These are phyloP conservation scores for Molossus molossus DNA, from an alignment of 2,797 vertebrate genomes.

Conservation along the genomic window DNA sequence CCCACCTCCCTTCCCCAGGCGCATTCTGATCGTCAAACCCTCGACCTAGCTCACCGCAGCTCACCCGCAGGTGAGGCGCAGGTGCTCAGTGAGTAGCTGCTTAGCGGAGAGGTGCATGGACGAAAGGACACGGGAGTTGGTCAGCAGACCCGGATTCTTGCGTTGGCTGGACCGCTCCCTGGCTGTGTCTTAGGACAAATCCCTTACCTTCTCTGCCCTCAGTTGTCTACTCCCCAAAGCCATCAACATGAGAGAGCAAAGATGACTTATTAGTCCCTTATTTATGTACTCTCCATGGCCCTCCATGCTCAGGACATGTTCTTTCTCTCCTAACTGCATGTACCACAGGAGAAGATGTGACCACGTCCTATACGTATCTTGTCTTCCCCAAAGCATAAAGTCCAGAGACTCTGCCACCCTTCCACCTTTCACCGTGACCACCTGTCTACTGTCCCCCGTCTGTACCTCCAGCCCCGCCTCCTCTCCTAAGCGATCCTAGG, in stretches of 20 bases:
- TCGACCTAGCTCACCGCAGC: fast-evolving
- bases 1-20: neutral
- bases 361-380: too few species aligned
- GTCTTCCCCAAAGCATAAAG: neutral
- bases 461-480: neutral
- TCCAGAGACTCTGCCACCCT: neutral
- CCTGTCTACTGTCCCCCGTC: too few species aligned
- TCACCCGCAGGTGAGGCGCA: neutral
- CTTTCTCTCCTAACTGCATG: neutral
- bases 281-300: neutral
- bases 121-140: neutral
- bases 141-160: neutral
- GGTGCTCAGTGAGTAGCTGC: neutral
- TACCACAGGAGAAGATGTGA: neutral
- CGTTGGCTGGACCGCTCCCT: neutral
- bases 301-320: neutral
- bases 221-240: neutral
- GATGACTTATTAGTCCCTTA: neutral
- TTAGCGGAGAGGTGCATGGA: neutral
- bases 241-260: neutral
- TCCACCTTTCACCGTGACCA: neutral
- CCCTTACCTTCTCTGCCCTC: neutral
- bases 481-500: neutral
- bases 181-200: neutral
- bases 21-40: neutral